These are phyloP conservation scores for Bombus pascuorum DNA, from an alignment of 1,140 invertebrate genomes.

Conservation along the genomic window DNA sequence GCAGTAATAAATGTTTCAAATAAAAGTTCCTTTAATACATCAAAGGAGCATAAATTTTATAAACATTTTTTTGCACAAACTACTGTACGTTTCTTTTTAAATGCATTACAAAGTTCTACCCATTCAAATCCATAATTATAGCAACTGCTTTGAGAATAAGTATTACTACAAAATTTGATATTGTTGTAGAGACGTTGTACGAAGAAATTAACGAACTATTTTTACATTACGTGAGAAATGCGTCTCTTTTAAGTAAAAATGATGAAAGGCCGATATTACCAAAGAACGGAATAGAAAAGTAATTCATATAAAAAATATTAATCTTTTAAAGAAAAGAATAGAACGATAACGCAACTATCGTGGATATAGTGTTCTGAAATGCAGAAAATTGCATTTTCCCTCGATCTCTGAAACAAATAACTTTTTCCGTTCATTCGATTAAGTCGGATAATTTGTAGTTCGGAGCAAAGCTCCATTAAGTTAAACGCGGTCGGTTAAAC, in stretches of 20 bases:
- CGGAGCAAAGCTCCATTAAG: slow-evolving; percentile 41
- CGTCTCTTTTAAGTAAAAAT: too few relatives aligned
- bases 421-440: slow-evolving; percentile 26
- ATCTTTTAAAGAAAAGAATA: too few relatives aligned
- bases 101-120: neutral
- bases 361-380: too few relatives aligned
- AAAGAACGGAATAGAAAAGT: too few relatives aligned
- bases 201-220: neutral
- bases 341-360: too few relatives aligned
- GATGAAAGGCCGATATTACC: too few relatives aligned
- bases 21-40: neutral
- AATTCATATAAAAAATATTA: too few relatives aligned
- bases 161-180: neutral
- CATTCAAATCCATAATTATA: neutral
- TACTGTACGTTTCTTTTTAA: neutral
- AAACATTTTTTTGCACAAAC: neutral
- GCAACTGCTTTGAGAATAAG: neutral
- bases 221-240: too few relatives aligned
- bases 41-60: neutral
- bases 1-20: neutral
- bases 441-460: slow-evolving; percentile 54
- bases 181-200: neutral
- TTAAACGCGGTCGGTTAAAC: slow-evolving; percentile 47
- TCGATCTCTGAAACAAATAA: slow-evolving; percentile 25
- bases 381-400: neutral